Conservation (phyloP, 35 echinoderm and acorn worm genomes). For the Lytechinus variegatus region DNA sequence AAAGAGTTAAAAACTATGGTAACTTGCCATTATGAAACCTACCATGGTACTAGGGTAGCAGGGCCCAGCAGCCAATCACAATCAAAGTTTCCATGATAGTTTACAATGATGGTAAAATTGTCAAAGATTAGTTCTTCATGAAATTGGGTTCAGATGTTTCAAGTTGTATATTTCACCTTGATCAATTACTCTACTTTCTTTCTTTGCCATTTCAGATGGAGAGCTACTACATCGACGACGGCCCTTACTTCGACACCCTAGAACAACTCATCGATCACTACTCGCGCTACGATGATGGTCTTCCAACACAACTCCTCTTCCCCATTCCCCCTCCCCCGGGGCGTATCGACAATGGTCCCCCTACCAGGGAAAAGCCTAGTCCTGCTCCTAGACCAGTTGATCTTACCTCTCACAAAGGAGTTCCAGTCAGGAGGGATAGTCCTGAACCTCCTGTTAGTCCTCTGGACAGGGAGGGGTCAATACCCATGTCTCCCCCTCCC, state of each 20-base stretch:
- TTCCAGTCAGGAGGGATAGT: conserved; percentile 32
- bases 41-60: too few relatives aligned
- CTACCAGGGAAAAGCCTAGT: not conserved
- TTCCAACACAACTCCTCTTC: conserved; percentile 58
- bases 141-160: too few relatives aligned
- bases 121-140: too few relatives aligned
- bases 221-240: conserved; percentile 70
- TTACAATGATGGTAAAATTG: too few relatives aligned
- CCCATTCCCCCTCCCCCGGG: conserved; percentile 39
- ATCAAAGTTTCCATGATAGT: too few relatives aligned
- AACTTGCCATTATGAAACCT: too few relatives aligned
- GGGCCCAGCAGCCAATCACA: too few relatives aligned
- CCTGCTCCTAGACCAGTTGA: conserved; percentile 61
- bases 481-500: conserved; percentile 53
- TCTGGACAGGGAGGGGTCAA: conserved; percentile 1
- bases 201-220: conserved; percentile 26
- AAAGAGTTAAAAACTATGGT: too few relatives aligned
- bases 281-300: conserved; percentile 68
- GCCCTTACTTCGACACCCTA: conserved; percentile 70
- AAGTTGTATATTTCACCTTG: not conserved
- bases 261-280: conserved; percentile 78
- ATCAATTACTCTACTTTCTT: not conserved
- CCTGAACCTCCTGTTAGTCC: conserved; percentile 35
- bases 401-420: conserved; percentile 1
- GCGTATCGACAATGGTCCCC: not conserved